Evolutionary conservation across 1,140 invertebrate species (phyloP).

Genomic region (Lutraria rhynchaena): DNA sequence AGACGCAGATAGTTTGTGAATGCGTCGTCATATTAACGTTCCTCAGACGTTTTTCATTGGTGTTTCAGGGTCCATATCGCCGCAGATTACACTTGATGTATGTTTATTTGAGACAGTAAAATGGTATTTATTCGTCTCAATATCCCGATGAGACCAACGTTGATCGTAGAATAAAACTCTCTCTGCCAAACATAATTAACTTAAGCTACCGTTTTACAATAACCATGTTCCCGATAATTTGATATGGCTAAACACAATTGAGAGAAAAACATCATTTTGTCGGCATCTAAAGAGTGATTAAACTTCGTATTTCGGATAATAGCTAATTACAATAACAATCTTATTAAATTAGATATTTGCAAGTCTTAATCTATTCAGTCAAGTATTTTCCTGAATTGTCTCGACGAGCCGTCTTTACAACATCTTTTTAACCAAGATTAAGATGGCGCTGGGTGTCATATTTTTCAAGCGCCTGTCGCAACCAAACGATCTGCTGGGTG

Average conservation of each 20-base stretch:
- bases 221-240: conserved; percentile 58
- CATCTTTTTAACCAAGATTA: too few species aligned
- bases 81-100: conserved; percentile 55
- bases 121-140: conserved; percentile 58
- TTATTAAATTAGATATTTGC: conserved; percentile 57
- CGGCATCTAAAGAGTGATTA: conserved; percentile 60
- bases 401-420: too few species aligned
- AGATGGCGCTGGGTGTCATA: too few species aligned
- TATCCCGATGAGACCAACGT: conserved; percentile 20
- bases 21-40: too few species aligned
- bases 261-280: conserved; percentile 51
- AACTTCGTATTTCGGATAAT: conserved; percentile 51
- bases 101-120: conserved; percentile 56
- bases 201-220: conserved; percentile 57
- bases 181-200: conserved; percentile 56
- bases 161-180: conserved; percentile 57
- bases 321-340: conserved; percentile 59
- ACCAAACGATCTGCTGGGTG: too few species aligned
- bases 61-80: conserved; percentile 28
- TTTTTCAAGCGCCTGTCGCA: too few species aligned
- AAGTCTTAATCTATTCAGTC: conserved; percentile 14
- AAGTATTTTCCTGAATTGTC: too few species aligned
- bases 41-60: conserved; percentile 1
- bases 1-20: too few species aligned
- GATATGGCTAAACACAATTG: conserved; percentile 48